Evolutionary conservation across 2,113 vertebrate genomes (phyloP), one percentile per base, ranked within the genome.

Genomic region (Brienomyrus brachyistius): DNA sequence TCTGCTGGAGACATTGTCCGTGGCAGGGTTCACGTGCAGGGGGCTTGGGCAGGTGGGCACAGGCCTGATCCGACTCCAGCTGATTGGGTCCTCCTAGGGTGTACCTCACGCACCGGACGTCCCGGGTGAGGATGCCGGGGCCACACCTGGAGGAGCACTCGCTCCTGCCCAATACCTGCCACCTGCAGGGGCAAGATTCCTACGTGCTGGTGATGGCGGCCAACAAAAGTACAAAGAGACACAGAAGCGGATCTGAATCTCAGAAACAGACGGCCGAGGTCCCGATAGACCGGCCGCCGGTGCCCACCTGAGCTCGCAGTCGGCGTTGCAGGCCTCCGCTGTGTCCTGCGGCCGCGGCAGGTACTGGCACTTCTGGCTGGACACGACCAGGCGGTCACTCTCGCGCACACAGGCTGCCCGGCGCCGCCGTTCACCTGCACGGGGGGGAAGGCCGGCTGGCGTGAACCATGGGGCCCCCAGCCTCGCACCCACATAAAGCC

Each of bases 241-340:
- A 5, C 15, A 7, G 27, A 27, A 19, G 13, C 10, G 56, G 17
- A 59, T 40, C 2, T 23, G 52, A 1, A 88, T 43, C 10, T 27
- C 23, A 7, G 5, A 2, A 21, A 7, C 54, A 2, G 54, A 56
- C 7, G 19, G 70, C 52, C 52, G 17, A 54, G 52, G 52, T 4
- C 52, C 52, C 2, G 17, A 27, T 1, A 31, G 62, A 11, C n/a
- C 1, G 62, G n/a, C 62, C 56, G 5, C 56, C 3, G 43, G 35
- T 1, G 54, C 86, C 93, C 94, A 99, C 98, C 98, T 97, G 94
- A 99, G 94, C 94, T 98, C 97, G 95, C 98, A 99, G 80, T 98
- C 97, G 7, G 92, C 92, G 91, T 98, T 99, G 94, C 98, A 99
- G 35, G 95, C 94, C 93, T 99, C 97, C 23, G 92, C 95, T 35